phyloP scores from a whole-genome alignment of 2,113 vertebrate species.

The Monopterus albus region DNA sequence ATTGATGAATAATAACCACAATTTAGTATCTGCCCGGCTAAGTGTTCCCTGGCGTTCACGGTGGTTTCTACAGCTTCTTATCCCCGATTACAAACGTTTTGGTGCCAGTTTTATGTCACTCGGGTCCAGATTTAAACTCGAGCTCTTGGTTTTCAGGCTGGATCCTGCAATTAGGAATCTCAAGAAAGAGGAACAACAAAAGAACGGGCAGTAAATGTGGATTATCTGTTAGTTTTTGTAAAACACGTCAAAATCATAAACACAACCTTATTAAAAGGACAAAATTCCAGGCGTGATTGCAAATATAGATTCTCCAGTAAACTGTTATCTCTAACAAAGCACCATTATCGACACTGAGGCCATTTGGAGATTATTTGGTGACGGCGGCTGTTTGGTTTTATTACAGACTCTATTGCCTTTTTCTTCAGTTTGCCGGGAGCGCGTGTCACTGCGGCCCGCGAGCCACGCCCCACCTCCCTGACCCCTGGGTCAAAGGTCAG shows the following conservation, averaged over 20 bases:
- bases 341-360: neutral
- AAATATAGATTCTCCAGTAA: neutral
- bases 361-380: slow-evolving; percentile 29
- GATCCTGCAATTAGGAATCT: neutral
- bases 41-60: neutral
- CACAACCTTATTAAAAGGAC: neutral
- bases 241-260: neutral
- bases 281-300: neutral
- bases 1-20: slow-evolving; percentile 57
- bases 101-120: neutral
- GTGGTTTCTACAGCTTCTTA: neutral
- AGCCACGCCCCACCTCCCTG: slow-evolving; percentile 42
- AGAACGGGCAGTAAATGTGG: neutral
- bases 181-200: neutral
- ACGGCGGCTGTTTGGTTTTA: slow-evolving; percentile 27
- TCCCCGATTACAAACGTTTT: neutral
- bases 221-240: neutral
- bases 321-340: neutral
- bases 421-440: slow-evolving; percentile 48
- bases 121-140: neutral
- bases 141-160: neutral
- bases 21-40: slow-evolving; percentile 26
- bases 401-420: slow-evolving; percentile 47
- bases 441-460: slow-evolving; percentile 49
- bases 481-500: slow-evolving; percentile 75